Conservation (phyloP, 2,113 vertebrate genomes). For the Ifrita kowaldi region DNA sequence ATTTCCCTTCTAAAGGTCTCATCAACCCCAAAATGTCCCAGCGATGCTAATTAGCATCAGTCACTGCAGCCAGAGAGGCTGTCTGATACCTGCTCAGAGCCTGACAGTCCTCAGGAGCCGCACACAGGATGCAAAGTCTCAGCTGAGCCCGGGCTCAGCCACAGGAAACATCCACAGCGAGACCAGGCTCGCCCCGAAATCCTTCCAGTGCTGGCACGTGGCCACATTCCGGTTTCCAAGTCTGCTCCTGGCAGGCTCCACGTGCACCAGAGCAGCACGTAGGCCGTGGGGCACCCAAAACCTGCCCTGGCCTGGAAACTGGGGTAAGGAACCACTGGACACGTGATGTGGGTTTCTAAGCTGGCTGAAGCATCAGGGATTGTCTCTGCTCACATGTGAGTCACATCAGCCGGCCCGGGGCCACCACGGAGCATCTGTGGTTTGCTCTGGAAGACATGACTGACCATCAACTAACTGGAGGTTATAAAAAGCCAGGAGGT, state of each 20-base stretch:
- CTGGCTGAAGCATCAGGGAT: not conserved
- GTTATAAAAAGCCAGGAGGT: not conserved
- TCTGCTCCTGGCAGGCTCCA: not conserved
- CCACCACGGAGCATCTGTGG: not conserved
- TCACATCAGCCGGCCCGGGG: not conserved
- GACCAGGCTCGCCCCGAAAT: not conserved
- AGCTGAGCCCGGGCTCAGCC: not conserved
- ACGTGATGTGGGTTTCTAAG: not conserved
- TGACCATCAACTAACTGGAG: not conserved
- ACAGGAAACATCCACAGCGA: not conserved
- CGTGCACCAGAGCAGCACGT: accelerated
- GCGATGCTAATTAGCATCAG: not conserved
- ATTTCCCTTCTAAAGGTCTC: slow-evolving; percentile 16
- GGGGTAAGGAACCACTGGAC: not conserved
- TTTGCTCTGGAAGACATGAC: not conserved
- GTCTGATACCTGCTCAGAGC: not conserved
- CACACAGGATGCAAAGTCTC: not conserved
- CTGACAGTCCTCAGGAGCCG: not conserved
- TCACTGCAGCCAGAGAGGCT: not conserved
- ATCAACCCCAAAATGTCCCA: not conserved
- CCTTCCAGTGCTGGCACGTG: not conserved
- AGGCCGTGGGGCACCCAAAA: not conserved
- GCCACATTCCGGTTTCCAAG: accelerated
- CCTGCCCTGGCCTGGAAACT: not conserved
- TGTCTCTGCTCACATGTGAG: not conserved